These are phyloP conservation scores for Caenorhabditis uteleia DNA, from an alignment of 2,888 invertebrate genomes.

Conservation along the genomic window DNA sequence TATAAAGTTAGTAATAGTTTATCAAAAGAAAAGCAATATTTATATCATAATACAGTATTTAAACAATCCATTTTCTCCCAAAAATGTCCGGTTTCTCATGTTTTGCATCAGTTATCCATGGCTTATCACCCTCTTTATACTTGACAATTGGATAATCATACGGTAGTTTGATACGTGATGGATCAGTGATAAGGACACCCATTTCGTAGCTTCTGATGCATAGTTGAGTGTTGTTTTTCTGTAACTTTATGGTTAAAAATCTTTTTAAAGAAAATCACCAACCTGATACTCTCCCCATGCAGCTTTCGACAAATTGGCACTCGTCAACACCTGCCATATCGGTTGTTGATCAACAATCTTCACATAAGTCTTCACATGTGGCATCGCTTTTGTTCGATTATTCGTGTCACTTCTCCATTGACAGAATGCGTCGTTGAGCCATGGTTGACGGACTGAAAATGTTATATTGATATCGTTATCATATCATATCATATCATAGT, in stretches of 20 bases:
- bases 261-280: conserved; percentile 66
- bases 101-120: conserved; percentile 35
- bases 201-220: conserved; percentile 59
- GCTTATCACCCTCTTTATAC: conserved; percentile 27
- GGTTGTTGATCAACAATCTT: conserved; percentile 37
- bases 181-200: conserved; percentile 59
- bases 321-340: conserved; percentile 73
- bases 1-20: not conserved
- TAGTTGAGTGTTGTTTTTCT: conserved; percentile 39
- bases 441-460: conserved; percentile 10
- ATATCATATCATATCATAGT: no score
- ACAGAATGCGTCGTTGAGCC: conserved; percentile 31
- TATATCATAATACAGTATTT: not conserved
- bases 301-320: conserved; percentile 93
- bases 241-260: conserved; percentile 7
- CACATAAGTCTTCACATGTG: conserved; percentile 79
- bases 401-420: conserved; percentile 80
- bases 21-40: not conserved
- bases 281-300: conserved; percentile 85
- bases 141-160: conserved; percentile 59
- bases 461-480: no score
- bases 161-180: conserved; percentile 42
- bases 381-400: conserved; percentile 83
- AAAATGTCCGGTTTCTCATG: conserved; percentile 13
- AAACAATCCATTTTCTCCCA: conserved; percentile 21